Percentiles rank a stretch among this genome's conserved stretches.
Evolutionary conservation across 2,797 vertebrate species (phyloP).

Genomic region (Setipinna tenuifilis): DNA sequence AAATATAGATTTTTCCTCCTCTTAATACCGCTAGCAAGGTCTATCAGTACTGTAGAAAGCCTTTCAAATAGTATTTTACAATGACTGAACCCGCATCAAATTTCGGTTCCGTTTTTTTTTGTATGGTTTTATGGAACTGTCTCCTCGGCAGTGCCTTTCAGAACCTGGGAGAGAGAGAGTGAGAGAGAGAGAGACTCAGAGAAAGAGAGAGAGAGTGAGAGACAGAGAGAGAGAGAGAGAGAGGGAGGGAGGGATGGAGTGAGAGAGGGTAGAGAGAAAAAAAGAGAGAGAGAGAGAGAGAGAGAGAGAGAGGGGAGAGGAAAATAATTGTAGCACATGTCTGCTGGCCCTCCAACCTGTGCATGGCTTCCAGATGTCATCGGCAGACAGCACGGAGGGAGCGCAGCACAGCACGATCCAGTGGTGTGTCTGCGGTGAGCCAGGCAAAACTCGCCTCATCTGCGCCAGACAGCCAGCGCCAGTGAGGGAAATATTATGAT

Average conservation of each 20-base stretch:
- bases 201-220: too few species aligned
- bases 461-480: background rate
- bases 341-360: slow-evolving; percentile 42
- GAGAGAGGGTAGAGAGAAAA: too few species aligned
- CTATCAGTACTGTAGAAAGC: slow-evolving; percentile 19
- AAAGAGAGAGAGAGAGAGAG: background rate
- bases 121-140: background rate
- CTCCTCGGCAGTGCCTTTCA: background rate
- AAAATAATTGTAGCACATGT: slow-evolving; percentile 51
- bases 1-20: slow-evolving; percentile 24
- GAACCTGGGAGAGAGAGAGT: background rate
- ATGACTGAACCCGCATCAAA: background rate
- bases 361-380: slow-evolving; percentile 59
- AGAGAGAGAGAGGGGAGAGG: slow-evolving; percentile 28
- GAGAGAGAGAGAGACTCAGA: too few species aligned
- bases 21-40: slow-evolving; percentile 37
- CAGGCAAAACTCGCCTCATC: slow-evolving; percentile 34
- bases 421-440: slow-evolving; percentile 32
- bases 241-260: too few species aligned
- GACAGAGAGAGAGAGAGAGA: too few species aligned
- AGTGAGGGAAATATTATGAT: slow-evolving; percentile 17
- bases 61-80: slow-evolving; percentile 20
- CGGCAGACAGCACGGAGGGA: slow-evolving; percentile 19
- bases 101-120: background rate
- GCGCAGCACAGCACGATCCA: slow-evolving; percentile 16